These are phyloP conservation scores for Xestia c-nigrum DNA, from an alignment of 2,888 invertebrate genomes.

Conservation along the genomic window DNA sequence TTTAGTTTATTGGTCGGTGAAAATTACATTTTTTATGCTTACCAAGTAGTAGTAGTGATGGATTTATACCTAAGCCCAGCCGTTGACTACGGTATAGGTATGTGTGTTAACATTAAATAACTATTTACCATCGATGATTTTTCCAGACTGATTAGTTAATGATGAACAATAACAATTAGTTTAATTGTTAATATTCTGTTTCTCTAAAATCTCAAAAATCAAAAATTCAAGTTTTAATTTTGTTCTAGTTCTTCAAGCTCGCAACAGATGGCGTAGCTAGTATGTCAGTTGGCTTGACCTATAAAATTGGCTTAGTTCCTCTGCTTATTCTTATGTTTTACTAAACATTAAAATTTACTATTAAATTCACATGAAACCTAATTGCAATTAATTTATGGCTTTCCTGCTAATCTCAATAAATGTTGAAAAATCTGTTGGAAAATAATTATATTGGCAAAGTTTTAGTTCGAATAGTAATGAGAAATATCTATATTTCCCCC, in stretches of 20 bases:
- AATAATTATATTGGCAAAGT: background rate
- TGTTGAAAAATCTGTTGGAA: background rate
- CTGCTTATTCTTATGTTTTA: no score
- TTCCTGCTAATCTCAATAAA: background rate
- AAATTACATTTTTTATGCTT: background rate
- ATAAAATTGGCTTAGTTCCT: background rate
- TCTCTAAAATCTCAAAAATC: background rate
- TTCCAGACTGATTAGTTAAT: background rate
- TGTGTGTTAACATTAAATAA: background rate
- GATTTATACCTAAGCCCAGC: background rate
- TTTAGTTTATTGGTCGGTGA: background rate
- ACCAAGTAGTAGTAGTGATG: background rate
- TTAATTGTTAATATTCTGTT: background rate
- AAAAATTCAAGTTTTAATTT: background rate
- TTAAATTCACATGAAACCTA: background rate
- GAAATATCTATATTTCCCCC: background rate
- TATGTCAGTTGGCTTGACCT: conserved; percentile 1
- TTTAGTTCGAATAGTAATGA: background rate
- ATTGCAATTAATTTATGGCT: background rate
- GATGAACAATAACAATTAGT: background rate
- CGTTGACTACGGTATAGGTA: background rate
- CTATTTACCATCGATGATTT: background rate
- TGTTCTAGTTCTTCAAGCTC: background rate
- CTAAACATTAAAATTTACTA: no score
- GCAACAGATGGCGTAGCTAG: conserved; percentile 59